phyloP scores from a whole-genome alignment of 2,797 vertebrate genomes.

The Darevskia nairensis region DNA sequence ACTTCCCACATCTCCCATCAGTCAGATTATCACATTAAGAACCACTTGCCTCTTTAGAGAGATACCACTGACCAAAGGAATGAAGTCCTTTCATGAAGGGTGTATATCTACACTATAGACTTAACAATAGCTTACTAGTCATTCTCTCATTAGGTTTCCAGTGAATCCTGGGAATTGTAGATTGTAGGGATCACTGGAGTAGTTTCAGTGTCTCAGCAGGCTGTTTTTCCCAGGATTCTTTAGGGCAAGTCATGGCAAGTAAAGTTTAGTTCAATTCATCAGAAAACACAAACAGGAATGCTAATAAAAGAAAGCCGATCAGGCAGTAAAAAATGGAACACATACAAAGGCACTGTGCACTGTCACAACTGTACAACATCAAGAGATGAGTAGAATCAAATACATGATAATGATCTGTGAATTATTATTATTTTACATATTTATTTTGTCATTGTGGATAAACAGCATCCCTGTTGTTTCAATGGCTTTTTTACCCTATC shows the following conservation, averaged over 20 bases:
- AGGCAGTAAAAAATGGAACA: neutral
- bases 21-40: slow-evolving; percentile 24
- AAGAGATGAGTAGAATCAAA: too few species aligned
- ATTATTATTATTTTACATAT: too few species aligned
- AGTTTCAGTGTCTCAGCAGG: too few species aligned
- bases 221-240: neutral
- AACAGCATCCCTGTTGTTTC: too few species aligned
- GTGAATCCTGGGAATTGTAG: neutral
- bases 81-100: slow-evolving; percentile 2
- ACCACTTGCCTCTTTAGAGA: neutral
- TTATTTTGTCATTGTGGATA: too few species aligned
- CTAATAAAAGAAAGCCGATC: neutral
- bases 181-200: neutral
- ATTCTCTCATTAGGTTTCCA: neutral
- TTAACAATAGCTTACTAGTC: neutral
- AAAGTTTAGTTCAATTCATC: neutral
- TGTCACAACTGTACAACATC: too few species aligned
- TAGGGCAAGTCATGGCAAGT: neutral
- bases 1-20: neutral
- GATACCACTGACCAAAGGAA: neutral
- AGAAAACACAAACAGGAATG: neutral
- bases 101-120: neutral
- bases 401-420: too few species aligned
- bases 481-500: too few species aligned
- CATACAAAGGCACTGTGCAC: too few species aligned